Conservation (phyloP, 2,888 invertebrate genomes). For the Amphipyra tragopoginis region DNA sequence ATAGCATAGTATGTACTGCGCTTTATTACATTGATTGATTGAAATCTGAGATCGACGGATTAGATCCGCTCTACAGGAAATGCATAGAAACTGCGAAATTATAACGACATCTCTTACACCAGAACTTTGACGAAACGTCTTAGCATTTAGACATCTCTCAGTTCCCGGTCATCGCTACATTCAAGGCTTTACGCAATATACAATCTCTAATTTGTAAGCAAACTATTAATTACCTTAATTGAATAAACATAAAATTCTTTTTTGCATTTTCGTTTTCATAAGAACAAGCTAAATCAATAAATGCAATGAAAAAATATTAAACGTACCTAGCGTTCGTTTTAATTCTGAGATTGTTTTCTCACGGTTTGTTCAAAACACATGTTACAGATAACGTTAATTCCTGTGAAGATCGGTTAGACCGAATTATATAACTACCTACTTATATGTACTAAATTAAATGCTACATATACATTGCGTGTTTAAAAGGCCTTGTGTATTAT, state of each 20-base stretch:
- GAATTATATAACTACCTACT: conserved; percentile 22
- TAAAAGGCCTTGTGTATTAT: conserved; percentile 34
- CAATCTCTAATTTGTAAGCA: conserved; percentile 19
- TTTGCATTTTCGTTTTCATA: conserved; percentile 3
- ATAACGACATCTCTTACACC: conserved; percentile 25
- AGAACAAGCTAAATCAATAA: conserved; percentile 26
- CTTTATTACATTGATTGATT: background rate
- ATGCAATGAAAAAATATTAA: conserved; percentile 37
- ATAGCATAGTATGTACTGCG: no score
- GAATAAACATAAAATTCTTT: conserved; percentile 10
- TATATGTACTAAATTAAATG: conserved; percentile 15
- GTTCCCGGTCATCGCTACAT: conserved; percentile 7
- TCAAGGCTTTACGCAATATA: conserved; percentile 27
- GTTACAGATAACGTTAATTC: conserved; percentile 33
- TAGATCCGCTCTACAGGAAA: conserved; percentile 6
- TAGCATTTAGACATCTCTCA: conserved; percentile 14
- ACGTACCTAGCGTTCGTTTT: conserved; percentile 17
- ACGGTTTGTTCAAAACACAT: conserved; percentile 31
- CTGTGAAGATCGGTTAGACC: conserved; percentile 33
- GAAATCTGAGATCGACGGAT: conserved; percentile 24
- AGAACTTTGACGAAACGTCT: conserved; percentile 14
- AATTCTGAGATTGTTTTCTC: conserved; percentile 32
- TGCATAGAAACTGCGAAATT: conserved; percentile 24
- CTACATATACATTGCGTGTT: conserved; percentile 34
- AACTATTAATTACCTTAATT: conserved; percentile 19